Base-by-base conservation (phyloP, 2,888 invertebrate genomes). In the Synanthedon vespiformis region DNA sequence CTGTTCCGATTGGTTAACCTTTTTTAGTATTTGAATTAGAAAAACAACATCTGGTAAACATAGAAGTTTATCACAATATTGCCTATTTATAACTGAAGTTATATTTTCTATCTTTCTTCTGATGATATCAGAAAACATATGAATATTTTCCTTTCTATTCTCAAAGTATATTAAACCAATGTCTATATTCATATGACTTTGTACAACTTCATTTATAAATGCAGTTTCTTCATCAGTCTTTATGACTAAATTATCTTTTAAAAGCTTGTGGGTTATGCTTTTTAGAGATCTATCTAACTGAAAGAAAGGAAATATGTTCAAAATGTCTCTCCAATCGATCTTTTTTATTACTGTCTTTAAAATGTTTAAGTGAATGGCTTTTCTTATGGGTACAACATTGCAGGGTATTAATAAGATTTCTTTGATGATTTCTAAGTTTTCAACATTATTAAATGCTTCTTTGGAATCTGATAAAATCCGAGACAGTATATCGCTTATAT, bases 361-460 rank as follows among this genome's bases (percentile, higher is more conserved):
- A 12, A 84, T 59, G 55, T 85, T 80, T 1, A 68, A 57, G 50
- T 72, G 66, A 16, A 77, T 58, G 44, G 77, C 78, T 63, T 74
- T 78, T 58, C 82, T 76, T 49, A 86, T 61, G 3, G 73, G 58
- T n/a, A 78, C 57, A 64, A 71, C 79, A 55, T 81, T 86, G 58
- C 83, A 85, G 2, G 77, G 71, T 49, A 75, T 62, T 63, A 79
- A 80, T 11, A 80, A 58, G 53, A 85, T 66, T 13, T 74, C 67
- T 54, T 54, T 64, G 12, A 79, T 51, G 27, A 58, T 58, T 52
- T 65, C 54, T 11, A 59, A 48, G 34, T 67, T 49, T 63, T 53
- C 10, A 13, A 5, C 2, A 18, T 14, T 13, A 13, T 11, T 12
- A 12, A 12, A 12, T 40, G 10, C 8, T 48, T 40, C 4, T 4